A percentile compares a stretch with the other conserved stretches of the same genome.
Evolutionary conservation across 2,113 vertebrate genomes (phyloP).

Genomic region (Microtus pennsylvanicus): DNA sequence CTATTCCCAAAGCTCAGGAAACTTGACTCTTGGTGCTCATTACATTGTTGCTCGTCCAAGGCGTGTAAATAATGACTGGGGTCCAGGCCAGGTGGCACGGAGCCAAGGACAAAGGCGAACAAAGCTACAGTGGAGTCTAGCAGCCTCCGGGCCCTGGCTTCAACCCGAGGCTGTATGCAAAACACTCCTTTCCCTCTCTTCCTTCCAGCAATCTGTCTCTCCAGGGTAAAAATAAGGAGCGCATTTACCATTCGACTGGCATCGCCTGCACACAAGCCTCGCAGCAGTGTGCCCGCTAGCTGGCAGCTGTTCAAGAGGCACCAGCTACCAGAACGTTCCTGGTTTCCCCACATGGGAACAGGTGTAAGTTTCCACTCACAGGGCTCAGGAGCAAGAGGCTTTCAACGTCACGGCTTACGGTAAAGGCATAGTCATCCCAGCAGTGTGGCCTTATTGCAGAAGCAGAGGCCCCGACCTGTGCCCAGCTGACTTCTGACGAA

Average conservation of each 20-base stretch:
- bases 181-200: not conserved
- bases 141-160: not conserved
- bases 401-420: not conserved
- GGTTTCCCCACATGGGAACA: not conserved
- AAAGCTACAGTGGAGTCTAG: not conserved
- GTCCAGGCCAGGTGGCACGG: not conserved
- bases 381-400: not conserved
- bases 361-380: not conserved
- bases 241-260: fast-evolving
- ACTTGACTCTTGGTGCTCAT: fast-evolving
- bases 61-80: not conserved
- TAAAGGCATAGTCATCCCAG: not conserved
- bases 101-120: not conserved
- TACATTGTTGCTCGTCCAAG: not conserved
- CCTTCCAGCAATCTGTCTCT: not conserved
- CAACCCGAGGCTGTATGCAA: not conserved
- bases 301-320: not conserved
- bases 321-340: not conserved
- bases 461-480: not conserved
- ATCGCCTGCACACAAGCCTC: fast-evolving
- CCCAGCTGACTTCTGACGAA: not conserved
- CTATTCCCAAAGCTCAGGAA: not conserved
- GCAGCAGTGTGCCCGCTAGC: fast-evolving
- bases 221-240: not conserved
- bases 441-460: not conserved